A percentile compares a stretch with the other conserved stretches of the same genome.
These are phyloP conservation scores for Lerista edwardsae DNA, from an alignment of 2,797 vertebrate species.

Conservation along the genomic window DNA sequence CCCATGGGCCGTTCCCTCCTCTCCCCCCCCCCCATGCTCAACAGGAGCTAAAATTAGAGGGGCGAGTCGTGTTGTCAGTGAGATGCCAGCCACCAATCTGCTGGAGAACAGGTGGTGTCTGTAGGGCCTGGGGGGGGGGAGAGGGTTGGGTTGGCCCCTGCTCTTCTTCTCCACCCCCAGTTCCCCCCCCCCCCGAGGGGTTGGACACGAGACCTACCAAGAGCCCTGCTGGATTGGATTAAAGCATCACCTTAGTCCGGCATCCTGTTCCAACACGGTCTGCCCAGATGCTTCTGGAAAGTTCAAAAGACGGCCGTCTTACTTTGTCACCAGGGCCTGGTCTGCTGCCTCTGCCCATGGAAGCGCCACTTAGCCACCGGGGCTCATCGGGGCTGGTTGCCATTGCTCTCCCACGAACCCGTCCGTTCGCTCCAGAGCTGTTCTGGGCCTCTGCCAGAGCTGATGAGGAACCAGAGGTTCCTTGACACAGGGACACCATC, in stretches of 20 bases:
- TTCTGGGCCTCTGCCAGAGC: not conserved
- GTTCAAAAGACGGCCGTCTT: no score
- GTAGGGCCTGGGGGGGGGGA: not conserved
- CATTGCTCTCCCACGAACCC: not conserved
- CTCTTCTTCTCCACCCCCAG: not conserved
- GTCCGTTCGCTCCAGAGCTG: not conserved
- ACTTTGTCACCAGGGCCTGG: not conserved
- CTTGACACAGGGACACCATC: not conserved
- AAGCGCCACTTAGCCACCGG: not conserved
- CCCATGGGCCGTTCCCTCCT: not conserved
- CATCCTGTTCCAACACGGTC: not conserved
- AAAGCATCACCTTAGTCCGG: not conserved
- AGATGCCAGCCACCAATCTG: not conserved
- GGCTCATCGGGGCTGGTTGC: not conserved
- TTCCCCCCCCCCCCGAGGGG: no score
- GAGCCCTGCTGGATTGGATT: not conserved
- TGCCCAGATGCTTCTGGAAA: no score
- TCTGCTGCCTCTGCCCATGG: not conserved
- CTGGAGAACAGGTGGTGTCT: constrained; percentile 18
- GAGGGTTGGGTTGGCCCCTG: not conserved
- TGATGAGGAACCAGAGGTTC: not conserved
- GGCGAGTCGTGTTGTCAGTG: not conserved
- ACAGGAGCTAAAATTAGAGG: constrained; percentile 28
- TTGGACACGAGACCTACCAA: not conserved
- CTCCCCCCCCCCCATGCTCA: no score